Conservation (phyloP, 2,113 vertebrate genomes). For the Ophthalmolycus amberensis region DNA sequence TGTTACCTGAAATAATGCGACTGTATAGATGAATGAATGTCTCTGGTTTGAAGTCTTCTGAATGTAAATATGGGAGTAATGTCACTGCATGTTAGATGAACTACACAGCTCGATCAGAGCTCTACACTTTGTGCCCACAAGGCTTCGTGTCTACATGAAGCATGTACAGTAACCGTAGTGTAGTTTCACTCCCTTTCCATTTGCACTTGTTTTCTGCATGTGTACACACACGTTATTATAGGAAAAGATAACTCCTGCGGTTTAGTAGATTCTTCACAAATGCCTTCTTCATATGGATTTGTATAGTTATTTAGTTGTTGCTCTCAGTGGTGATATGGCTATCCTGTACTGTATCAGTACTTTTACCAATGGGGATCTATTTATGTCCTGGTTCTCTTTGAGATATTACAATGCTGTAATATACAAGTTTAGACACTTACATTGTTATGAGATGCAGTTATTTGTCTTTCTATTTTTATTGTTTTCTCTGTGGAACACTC, state of each 20-base stretch:
- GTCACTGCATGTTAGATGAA: background rate
- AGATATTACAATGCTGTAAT: slow-evolving; percentile 22
- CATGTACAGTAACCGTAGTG: background rate
- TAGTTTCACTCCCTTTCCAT: background rate
- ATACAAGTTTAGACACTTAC: slow-evolving; percentile 14
- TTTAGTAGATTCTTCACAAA: background rate
- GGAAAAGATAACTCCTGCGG: background rate
- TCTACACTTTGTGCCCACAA: background rate
- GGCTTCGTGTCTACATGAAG: background rate
- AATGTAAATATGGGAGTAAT: slow-evolving; percentile 16
- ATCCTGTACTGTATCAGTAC: slow-evolving; percentile 73
- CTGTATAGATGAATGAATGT: background rate
- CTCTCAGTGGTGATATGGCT: slow-evolving; percentile 1
- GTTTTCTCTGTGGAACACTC: background rate
- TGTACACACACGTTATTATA: background rate
- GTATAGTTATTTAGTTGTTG: background rate
- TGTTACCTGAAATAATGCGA: background rate
- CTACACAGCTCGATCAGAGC: background rate
- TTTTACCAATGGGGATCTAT: slow-evolving; percentile 19
- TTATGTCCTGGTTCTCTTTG: slow-evolving; percentile 8
- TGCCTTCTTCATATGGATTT: background rate
- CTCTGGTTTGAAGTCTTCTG: background rate
- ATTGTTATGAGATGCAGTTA: slow-evolving; percentile 1
- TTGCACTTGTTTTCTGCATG: background rate
- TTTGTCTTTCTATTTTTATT: background rate